Base-by-base conservation (phyloP, 2,888 invertebrate genomes). In the Drosophila limbata region DNA sequence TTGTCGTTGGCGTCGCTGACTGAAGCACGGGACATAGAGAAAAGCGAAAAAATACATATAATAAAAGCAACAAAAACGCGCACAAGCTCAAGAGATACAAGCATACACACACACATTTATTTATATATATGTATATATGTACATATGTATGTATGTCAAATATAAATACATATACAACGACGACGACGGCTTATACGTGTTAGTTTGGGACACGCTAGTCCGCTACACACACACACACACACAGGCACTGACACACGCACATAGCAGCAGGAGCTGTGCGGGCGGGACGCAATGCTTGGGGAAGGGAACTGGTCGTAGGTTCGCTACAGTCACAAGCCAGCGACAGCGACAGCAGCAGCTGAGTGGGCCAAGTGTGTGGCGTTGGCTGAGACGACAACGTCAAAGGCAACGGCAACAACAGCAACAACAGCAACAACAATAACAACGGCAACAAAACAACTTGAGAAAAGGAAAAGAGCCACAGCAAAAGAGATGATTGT, bases 41-140 rank as follows among this genome's bases (percentile, higher is more conserved):
- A 80, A 88, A 83, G 88, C 84, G 69, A 83, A 88, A 88, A 84
- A 75, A 87, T 72, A 82, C 69, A 87, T 73, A 83, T 83, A 84
- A 86, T 75, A 84, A 81, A 86, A 81, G 86, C 86, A 84, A 88
- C 83, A 84, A 86, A 78, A 86, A 80, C 80, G 74, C 84, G 84
- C 85, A 77, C 84, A 76, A 84, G 70, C 81, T 76, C 66, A 77
- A 84, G 73, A 85, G 79, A 88, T 78, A 86, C 75, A 86, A 65
- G 42, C 63, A 66, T 28, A 74, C 71, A 76, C 33, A 69, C 47
- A 60, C 48, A 78, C 47, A 67, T 13, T 59, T 11, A 65, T n/a
- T 51, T 25, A 55, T 10, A 42, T 19, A 28, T 6, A 15, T 8
- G 63, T 67, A 71, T 28, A 75, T 31, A 66, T 11, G 62, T n/a